Evolutionary conservation across 2,888 invertebrate species (phyloP), one percentile per base, ranked within the genome.

Genomic region (Mycogona germanica): DNA sequence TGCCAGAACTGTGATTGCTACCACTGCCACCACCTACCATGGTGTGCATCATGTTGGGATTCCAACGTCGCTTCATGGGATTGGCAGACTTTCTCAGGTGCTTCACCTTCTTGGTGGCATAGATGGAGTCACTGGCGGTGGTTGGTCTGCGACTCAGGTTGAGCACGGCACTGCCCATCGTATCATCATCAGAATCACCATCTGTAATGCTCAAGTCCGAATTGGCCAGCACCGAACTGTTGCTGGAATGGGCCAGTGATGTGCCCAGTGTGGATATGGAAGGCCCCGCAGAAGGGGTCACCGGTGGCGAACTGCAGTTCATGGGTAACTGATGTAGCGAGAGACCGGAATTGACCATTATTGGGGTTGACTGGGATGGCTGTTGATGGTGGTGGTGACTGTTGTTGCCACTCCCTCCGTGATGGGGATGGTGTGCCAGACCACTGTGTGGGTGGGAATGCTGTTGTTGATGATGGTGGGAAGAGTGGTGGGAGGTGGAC

Each of bases 1-100:
- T 97, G 17, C 59, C 59, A 7, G 60, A 58, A 14, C 55, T 48
- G 14, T 57, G 53, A 67, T 91, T 92, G 29, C 91, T 88, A n/a
- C n/a, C n/a, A n/a, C n/a, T n/a, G n/a, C n/a, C n/a, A n/a, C n/a
- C n/a, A n/a, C n/a, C n/a, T 60, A 89, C 87, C 62, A 89, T 87
- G 0, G 89, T 88, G 12, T 89, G 88, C 57, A 67, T 54, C 25
- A 63, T 58, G 41, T 61, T 66, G 7, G 73, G 71, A 55, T 67
- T 66, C 72, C 72, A 74, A 38, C 71, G 67, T 23, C 71, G 66
- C 57, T 69, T 72, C 62, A 68, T 67, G 40, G 69, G 71, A 60
- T 70, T 69, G 44, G 64, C 63, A 9, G 72, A 69, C 58, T 72
- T 72, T 17, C 71, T 63, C 53, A 68, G 61, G 58, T 70, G 71